Conservation (phyloP, 2,113 vertebrate species). For the Hylia prasina region DNA sequence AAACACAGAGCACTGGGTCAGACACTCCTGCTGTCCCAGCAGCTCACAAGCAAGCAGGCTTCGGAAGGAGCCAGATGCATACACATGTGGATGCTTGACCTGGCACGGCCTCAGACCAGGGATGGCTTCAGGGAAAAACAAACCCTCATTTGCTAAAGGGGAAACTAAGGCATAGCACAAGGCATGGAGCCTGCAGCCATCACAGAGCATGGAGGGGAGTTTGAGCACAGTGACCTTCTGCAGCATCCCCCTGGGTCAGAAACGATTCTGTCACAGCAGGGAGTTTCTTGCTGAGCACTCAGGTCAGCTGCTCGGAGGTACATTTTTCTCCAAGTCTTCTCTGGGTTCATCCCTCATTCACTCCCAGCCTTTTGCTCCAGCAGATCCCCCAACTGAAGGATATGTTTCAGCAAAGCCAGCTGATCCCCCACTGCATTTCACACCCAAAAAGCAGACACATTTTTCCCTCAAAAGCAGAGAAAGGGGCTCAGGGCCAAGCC, state of each 20-base stretch:
- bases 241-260: neutral
- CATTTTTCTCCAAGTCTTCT: neutral
- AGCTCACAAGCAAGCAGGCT: neutral
- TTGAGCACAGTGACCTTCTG: neutral
- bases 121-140: neutral
- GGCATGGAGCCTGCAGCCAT: neutral
- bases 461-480: neutral
- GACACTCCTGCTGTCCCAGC: neutral
- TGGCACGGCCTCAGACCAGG: fast-evolving
- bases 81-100: neutral
- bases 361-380: neutral
- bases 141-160: neutral
- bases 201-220: neutral
- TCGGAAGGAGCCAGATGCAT: neutral
- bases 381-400: neutral
- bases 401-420: neutral
- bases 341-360: neutral
- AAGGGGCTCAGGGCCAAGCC: fast-evolving
- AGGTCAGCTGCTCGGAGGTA: neutral
- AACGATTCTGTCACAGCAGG: fast-evolving
- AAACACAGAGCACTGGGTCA: neutral
- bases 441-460: neutral
- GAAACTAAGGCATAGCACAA: neutral
- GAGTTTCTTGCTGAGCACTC: neutral
- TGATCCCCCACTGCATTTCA: neutral